Percentiles rank a stretch among this genome's conserved stretches.
phyloP scores from a whole-genome alignment of 1,140 invertebrate genomes.

The Latrodectus geometricus region DNA sequence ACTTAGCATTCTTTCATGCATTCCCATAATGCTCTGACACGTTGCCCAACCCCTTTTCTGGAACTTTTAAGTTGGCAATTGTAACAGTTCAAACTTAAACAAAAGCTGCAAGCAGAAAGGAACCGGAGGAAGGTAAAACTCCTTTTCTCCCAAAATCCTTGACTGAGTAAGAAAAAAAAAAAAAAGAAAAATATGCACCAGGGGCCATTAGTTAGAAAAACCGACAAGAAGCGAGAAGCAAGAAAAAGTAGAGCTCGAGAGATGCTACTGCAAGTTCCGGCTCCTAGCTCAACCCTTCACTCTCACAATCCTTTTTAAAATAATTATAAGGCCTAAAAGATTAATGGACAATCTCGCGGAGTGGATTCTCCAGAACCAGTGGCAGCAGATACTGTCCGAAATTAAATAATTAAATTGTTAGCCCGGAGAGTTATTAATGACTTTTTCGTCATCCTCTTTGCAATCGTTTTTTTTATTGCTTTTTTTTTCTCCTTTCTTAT shows the following conservation, averaged over 20 bases:
- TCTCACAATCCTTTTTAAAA: constrained; percentile 6
- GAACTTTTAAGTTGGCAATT: too few relatives aligned
- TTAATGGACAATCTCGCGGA: not conserved
- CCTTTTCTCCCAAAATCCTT: not conserved
- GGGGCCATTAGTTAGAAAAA: not conserved
- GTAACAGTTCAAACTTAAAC: too few relatives aligned
- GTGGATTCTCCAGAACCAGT: not conserved
- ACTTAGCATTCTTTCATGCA: too few relatives aligned
- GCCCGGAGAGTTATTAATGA: constrained; percentile 7
- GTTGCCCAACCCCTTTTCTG: too few relatives aligned
- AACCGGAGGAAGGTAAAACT: not conserved
- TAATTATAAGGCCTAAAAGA: constrained; percentile 6
- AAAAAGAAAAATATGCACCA: not conserved
- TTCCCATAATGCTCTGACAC: too few relatives aligned
- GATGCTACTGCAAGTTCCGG: not conserved
- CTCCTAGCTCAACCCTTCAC: not conserved
- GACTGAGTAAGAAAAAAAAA: not conserved
- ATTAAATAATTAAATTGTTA: constrained; percentile 23
- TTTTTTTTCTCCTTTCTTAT: not conserved
- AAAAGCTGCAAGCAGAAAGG: too few relatives aligned
- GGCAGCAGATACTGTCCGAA: constrained; percentile 16
- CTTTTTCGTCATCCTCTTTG: not conserved
- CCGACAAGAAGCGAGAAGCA: not conserved
- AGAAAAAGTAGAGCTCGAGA: not conserved
- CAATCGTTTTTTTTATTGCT: not conserved